phyloP scores from a whole-genome alignment of 2,113 vertebrate species.

The Telmatochromis brachygnathus region DNA sequence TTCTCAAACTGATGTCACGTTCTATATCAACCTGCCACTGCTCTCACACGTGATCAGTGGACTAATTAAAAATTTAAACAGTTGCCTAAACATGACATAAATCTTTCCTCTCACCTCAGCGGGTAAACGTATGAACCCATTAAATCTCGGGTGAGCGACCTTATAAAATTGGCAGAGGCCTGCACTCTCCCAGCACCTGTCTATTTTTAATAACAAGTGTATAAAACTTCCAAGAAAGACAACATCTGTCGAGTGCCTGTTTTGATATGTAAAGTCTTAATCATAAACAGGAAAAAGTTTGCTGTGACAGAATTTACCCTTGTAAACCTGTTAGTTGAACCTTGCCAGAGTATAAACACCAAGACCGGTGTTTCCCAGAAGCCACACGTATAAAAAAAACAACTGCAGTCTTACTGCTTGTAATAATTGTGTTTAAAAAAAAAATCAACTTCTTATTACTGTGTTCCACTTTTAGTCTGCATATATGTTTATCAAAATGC shows the following conservation, averaged over 20 bases:
- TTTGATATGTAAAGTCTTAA: not conserved
- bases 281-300: not conserved
- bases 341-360: not conserved
- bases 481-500: not conserved
- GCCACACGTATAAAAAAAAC: not conserved
- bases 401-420: not conserved
- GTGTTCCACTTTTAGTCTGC: not conserved
- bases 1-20: not conserved
- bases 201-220: not conserved
- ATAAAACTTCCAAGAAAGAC: not conserved
- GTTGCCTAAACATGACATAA: not conserved
- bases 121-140: not conserved
- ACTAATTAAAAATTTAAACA: not conserved
- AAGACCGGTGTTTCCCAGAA: not conserved
- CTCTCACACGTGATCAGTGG: not conserved
- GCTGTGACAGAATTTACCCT: not conserved
- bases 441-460: not conserved
- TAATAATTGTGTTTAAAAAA: not conserved
- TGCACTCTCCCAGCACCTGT: not conserved
- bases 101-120: not conserved
- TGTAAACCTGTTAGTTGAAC: not conserved
- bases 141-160: not conserved
- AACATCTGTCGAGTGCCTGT: not conserved
- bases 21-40: not conserved
- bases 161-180: not conserved